Evolutionary conservation across 1,140 invertebrate species (phyloP).

Genomic region (Lordiphosa stackelbergi): DNA sequence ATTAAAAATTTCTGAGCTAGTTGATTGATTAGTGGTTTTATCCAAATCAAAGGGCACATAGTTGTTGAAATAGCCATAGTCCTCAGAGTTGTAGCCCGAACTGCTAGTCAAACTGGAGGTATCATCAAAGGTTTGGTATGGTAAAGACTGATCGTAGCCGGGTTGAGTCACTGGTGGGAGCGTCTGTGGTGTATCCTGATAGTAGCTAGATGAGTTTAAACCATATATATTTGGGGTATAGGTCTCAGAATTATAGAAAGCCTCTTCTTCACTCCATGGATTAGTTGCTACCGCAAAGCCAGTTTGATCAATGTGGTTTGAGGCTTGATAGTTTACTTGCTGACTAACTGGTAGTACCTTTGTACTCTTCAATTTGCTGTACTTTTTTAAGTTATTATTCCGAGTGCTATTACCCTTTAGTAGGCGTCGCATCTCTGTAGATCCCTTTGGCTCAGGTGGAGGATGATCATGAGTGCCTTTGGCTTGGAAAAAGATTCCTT

Average conservation of each 20-base stretch:
- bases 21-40: slow-evolving; percentile 20
- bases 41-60: slow-evolving; percentile 37
- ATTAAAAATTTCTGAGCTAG: slow-evolving; percentile 63
- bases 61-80: slow-evolving; percentile 56
- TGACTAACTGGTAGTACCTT: slow-evolving; percentile 22
- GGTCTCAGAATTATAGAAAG: slow-evolving; percentile 35
- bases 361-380: slow-evolving; percentile 36
- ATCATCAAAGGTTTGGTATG: slow-evolving; percentile 72
- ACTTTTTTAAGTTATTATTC: slow-evolving; percentile 79
- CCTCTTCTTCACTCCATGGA: slow-evolving; percentile 37
- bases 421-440: slow-evolving; percentile 88
- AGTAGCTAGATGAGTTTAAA: slow-evolving; percentile 48
- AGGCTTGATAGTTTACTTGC: neutral
- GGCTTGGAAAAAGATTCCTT: slow-evolving; percentile 97
- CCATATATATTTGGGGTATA: slow-evolving; percentile 38
- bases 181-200: slow-evolving; percentile 17
- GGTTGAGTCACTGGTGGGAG: neutral
- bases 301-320: neutral
- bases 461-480: slow-evolving; percentile 98
- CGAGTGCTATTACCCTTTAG: slow-evolving; percentile 65
- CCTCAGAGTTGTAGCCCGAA: slow-evolving; percentile 68
- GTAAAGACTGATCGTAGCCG: slow-evolving; percentile 24
- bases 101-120: slow-evolving; percentile 71
- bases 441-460: slow-evolving; percentile 94
- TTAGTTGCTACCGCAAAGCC: neutral